phyloP scores from a whole-genome alignment of 2,797 vertebrate species.

The Prionace glauca region DNA sequence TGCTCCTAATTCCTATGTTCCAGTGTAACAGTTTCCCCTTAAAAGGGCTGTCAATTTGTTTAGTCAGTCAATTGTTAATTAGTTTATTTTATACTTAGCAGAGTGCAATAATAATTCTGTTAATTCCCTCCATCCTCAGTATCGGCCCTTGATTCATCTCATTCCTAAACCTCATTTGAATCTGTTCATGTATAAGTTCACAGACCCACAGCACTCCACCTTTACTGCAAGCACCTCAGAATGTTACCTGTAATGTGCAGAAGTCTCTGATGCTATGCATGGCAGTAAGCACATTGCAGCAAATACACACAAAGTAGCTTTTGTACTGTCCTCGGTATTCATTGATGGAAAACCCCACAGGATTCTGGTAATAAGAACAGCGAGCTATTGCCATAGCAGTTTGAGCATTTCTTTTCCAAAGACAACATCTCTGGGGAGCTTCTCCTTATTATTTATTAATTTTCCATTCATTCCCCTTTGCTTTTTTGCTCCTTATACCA shows the following conservation, averaged over 20 bases:
- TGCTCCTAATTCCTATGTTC: too few species aligned
- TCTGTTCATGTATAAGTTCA: not conserved
- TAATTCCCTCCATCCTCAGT: too few species aligned
- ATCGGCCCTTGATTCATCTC: not conserved
- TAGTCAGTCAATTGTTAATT: too few species aligned
- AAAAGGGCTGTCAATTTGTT: too few species aligned
- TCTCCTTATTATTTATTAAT: not conserved
- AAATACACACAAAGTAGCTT: not conserved
- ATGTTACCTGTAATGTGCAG: not conserved
- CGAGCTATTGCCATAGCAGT: not conserved
- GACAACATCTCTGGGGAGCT: not conserved
- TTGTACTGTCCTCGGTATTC: not conserved
- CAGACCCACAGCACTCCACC: not conserved
- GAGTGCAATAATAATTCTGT: too few species aligned
- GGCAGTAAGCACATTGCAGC: not conserved
- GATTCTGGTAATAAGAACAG: not conserved
- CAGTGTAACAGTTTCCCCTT: too few species aligned
- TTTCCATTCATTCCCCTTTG: not conserved
- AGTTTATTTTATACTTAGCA: too few species aligned
- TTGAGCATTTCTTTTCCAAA: not conserved
- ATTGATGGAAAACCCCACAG: not conserved
- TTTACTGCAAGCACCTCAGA: not conserved
- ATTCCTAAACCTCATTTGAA: not conserved
- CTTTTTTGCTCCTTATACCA: not conserved
- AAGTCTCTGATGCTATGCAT: not conserved